Evolutionary conservation across 64 coral and sea anemone species (phyloP), one percentile per base, ranked within the genome.

Genomic region (Actinia equina): DNA sequence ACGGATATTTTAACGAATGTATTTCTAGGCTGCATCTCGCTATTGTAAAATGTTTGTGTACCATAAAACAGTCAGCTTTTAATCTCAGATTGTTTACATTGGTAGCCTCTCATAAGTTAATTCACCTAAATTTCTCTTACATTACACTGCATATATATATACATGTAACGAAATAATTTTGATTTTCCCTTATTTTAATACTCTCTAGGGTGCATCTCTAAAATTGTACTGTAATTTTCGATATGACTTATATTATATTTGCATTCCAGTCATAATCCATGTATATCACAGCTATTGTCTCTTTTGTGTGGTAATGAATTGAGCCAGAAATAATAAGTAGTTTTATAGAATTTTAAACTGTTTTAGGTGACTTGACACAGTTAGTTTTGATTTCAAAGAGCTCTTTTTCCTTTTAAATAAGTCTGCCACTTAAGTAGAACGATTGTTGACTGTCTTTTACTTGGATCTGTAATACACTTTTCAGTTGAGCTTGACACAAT

Each of bases 221-320:
- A 65, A 22, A 22, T 23, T 65, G 62, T 1, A 7, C 62, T 65
- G 7, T 65, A 22, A 60, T 10, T 65, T 65, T 20, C 5, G 62
- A 65, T 20, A n/a, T 65, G 30, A 37, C 62, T 65, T n/a, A 16
- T 65, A 65, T 22, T 1, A 65, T 65, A 65, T 65, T 65, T 65
- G 62, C 62, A 65, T 65, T 65, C 62, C 62, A 65, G 62, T n/a
- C 62, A 65, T n/a, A 65, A 65, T 65, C 22, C 62, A 65, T n/a
- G 23, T 57, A n/a, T 65, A n/a, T 8, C 18, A n/a, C 22, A n/a
- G 62, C 62, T 65, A 65, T 65, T 65, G 62, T 65, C n/a, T n/a
- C n/a, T 65, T 65, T 65, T 65, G 62, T 65, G 16, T 65, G 7
- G n/a, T 23, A 65, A 23, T 23, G n/a, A 65, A 65, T 65, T 65